Conservation (phyloP, 1,140 invertebrate species). For the Anastrepha obliqua region DNA sequence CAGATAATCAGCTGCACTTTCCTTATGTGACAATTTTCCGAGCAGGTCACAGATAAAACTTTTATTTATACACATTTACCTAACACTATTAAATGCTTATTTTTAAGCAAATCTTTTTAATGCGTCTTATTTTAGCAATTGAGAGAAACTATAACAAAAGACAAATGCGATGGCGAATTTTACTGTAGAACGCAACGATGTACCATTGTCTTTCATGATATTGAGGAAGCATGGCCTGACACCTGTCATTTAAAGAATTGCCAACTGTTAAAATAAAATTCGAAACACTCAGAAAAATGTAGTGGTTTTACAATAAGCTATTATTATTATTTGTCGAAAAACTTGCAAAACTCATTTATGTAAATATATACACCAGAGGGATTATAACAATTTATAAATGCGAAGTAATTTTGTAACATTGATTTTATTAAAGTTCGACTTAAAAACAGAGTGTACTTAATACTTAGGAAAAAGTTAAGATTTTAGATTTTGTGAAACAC, state of each 20-base stretch:
- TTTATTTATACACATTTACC: slow-evolving; percentile 25
- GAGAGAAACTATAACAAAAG: slow-evolving; percentile 28
- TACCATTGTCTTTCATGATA: not conserved
- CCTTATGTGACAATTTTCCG: not conserved
- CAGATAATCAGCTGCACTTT: not conserved
- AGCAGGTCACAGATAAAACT: slow-evolving; percentile 8
- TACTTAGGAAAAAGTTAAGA: too few species aligned
- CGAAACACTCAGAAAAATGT: slow-evolving; percentile 20
- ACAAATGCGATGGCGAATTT: slow-evolving; percentile 8
- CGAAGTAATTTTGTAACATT: too few species aligned
- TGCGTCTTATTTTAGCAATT: slow-evolving; percentile 17
- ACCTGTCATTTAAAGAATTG: slow-evolving; percentile 17
- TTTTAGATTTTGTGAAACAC: too few species aligned
- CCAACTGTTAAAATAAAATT: not conserved
- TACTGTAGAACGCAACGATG: slow-evolving; percentile 1
- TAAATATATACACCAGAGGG: too few species aligned
- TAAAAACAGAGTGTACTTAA: too few species aligned
- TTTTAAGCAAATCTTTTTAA: slow-evolving; percentile 11
- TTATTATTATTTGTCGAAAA: not conserved
- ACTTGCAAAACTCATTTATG: too few species aligned
- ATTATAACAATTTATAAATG: too few species aligned
- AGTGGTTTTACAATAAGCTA: not conserved
- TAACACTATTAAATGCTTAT: slow-evolving; percentile 16
- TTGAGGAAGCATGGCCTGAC: slow-evolving; percentile 44
- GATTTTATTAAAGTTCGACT: too few species aligned